These are phyloP conservation scores for Apus apus DNA, from an alignment of 2,113 vertebrate species.

Conservation along the genomic window DNA sequence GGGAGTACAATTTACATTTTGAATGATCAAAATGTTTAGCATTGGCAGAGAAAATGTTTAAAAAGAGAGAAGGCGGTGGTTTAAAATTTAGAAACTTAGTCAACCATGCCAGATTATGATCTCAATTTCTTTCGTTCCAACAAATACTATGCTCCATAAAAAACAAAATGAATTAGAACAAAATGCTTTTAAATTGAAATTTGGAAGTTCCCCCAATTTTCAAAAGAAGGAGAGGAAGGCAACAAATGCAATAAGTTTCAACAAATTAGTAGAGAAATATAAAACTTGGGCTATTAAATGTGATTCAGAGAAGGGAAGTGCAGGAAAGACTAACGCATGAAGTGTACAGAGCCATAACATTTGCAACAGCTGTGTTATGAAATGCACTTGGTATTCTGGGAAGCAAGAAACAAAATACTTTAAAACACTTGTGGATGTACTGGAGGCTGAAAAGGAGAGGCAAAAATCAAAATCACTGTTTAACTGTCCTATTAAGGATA, in stretches of 20 bases:
- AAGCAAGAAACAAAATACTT: slow-evolving; percentile 54
- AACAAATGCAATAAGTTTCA: slow-evolving; percentile 58
- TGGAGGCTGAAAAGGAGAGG: neutral
- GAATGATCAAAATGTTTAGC: slow-evolving; percentile 71
- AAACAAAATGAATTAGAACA: slow-evolving; percentile 22
- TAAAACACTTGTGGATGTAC: slow-evolving; percentile 43
- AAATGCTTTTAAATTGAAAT: slow-evolving; percentile 61
- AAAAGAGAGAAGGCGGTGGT: slow-evolving; percentile 51
- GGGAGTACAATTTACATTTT: slow-evolving; percentile 73
- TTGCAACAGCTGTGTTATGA: slow-evolving; percentile 60
- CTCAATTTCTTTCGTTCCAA: slow-evolving; percentile 58
- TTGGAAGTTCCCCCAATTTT: slow-evolving; percentile 41
- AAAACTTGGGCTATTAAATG: slow-evolving; percentile 48
- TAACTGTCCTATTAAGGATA: neutral
- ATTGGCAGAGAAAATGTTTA: slow-evolving; percentile 69
- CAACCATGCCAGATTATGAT: slow-evolving; percentile 58
- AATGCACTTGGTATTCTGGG: slow-evolving; percentile 61
- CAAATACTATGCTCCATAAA: slow-evolving; percentile 63
- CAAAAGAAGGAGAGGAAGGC: slow-evolving; percentile 29
- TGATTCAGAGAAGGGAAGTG: slow-evolving; percentile 10
- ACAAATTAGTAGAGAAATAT: slow-evolving; percentile 56
- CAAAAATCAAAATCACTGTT: neutral
- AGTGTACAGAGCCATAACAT: slow-evolving; percentile 18
- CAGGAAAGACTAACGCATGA: slow-evolving; percentile 29
- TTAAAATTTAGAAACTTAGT: slow-evolving; percentile 65